Evolutionary conservation across 2,888 invertebrate genomes (phyloP).

Genomic region (Miltochrista miniata): DNA sequence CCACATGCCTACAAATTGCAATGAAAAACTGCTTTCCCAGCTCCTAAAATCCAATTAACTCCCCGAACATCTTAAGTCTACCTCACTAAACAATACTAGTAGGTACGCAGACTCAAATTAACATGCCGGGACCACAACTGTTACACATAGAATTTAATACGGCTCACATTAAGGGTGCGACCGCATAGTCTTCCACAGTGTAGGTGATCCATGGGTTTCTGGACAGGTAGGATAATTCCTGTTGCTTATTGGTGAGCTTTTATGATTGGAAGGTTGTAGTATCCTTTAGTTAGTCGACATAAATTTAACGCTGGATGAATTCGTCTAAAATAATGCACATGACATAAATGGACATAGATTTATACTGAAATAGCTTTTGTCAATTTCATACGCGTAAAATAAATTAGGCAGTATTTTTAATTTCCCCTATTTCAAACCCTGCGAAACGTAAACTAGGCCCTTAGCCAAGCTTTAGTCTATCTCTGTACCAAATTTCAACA

Average conservation of each 20-base stretch:
- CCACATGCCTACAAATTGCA: too few species aligned
- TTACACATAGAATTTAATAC: conserved; percentile 44
- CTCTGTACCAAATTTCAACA: too few species aligned
- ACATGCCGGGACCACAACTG: conserved; percentile 36
- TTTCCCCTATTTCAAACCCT: too few species aligned
- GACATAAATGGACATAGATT: too few species aligned
- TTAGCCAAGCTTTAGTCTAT: too few species aligned
- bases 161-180: conserved; percentile 33
- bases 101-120: conserved; percentile 37
- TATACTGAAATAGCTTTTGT: too few species aligned
- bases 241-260: not conserved
- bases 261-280: not conserved
- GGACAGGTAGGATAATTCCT: conserved; percentile 2
- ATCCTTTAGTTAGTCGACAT: too few species aligned
- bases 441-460: too few species aligned
- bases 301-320: too few species aligned
- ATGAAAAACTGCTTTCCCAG: not conserved
- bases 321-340: too few species aligned
- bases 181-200: conserved; percentile 33
- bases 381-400: too few species aligned
- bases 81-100: conserved; percentile 30
- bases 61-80: conserved; percentile 9
- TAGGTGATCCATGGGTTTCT: conserved; percentile 27
- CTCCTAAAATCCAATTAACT: conserved; percentile 5
- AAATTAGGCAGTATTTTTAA: too few species aligned